These are phyloP conservation scores for Cyclina sinensis DNA, from an alignment of 1,140 invertebrate genomes.

Conservation along the genomic window DNA sequence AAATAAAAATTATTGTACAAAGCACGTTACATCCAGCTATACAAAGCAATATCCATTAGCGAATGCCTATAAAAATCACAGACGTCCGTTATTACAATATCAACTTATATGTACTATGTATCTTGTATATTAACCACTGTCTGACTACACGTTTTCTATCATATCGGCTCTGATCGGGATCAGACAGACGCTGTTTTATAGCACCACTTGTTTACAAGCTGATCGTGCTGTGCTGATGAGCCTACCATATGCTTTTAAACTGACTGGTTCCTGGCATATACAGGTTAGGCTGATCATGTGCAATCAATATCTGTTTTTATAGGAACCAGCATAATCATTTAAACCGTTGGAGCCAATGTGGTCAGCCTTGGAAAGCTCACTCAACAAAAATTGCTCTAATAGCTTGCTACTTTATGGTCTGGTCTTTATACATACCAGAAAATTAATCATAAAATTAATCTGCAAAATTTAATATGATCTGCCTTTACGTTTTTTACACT, in stretches of 20 bases:
- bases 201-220: constrained; percentile 22
- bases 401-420: too few relatives aligned
- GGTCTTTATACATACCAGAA: too few relatives aligned
- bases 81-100: neutral
- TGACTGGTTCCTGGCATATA: constrained; percentile 9
- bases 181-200: neutral
- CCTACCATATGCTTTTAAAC: constrained; percentile 29
- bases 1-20: too few relatives aligned
- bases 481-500: too few relatives aligned
- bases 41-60: constrained; percentile 13
- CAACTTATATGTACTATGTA: neutral
- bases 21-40: neutral
- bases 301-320: too few relatives aligned
- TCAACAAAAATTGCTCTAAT: too few relatives aligned
- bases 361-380: too few relatives aligned
- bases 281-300: neutral
- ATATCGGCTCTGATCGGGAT: constrained; percentile 24
- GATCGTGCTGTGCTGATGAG: constrained; percentile 12
- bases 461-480: too few relatives aligned
- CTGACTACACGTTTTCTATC: neutral
- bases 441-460: too few relatives aligned
- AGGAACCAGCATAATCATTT: neutral
- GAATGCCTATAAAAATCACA: constrained; percentile 26
- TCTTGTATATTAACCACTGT: neutral
- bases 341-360: too few relatives aligned